A percentile compares a stretch with the other conserved stretches of the same genome.
phyloP scores from a whole-genome alignment of 2,888 invertebrate species.

The Cosmopolites sordidus region DNA sequence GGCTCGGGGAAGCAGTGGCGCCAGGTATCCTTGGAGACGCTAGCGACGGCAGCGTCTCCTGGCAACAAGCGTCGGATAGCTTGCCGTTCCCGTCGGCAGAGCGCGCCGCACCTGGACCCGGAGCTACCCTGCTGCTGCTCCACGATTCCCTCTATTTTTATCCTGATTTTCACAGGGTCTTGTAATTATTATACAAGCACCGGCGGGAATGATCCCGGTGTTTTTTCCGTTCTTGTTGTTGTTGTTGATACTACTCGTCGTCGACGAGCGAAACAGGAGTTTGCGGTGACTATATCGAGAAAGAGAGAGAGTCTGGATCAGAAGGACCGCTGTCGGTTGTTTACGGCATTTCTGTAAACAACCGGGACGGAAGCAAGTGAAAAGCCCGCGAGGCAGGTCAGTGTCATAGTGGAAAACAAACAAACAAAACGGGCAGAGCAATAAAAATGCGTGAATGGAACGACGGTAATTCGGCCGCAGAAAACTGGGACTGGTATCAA shows the following conservation, averaged over 20 bases:
- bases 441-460: constrained; percentile 25
- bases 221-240: no score
- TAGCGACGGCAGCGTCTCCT: constrained; percentile 50
- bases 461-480: constrained; percentile 12
- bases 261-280: no score
- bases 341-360: constrained; percentile 24
- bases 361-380: constrained; percentile 21
- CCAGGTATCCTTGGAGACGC: constrained; percentile 54
- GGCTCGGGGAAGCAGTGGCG: constrained; percentile 53
- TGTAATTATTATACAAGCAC: no score
- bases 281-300: no score
- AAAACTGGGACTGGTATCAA: no score
- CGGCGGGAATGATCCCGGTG: no score
- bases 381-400: constrained; percentile 24
- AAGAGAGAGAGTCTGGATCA: neutral
- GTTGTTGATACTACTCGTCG: no score
- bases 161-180: no score
- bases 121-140: no score
- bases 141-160: no score
- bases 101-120: constrained; percentile 1
- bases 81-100: neutral
- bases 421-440: constrained; percentile 12
- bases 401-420: constrained; percentile 21
- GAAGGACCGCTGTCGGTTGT: constrained; percentile 7
- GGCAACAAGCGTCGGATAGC: constrained; percentile 48